Evolutionary conservation across 2,888 invertebrate species (phyloP), one percentile per base, ranked within the genome.

Genomic region (Venusia cambrica): DNA sequence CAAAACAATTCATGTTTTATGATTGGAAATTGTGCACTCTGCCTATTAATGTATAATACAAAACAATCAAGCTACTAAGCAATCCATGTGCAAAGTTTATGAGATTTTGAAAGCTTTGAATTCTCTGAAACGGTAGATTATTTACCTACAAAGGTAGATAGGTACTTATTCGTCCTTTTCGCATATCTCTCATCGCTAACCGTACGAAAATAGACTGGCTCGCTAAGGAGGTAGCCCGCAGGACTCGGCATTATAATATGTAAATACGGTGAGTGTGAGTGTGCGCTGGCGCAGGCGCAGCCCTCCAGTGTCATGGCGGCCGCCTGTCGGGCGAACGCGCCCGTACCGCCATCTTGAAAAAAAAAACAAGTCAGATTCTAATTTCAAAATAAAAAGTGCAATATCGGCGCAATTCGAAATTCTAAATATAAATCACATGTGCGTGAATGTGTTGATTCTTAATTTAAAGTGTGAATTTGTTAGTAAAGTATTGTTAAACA

Each of bases 261-360:
- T 74, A 77, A 75, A 66, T 64, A 45, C 38, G 39, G 47, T 34
- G 40, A 43, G 42, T 40, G 36, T 72, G 72, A 72, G 75, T 69
- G 45, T 48, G 62, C 72, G 76, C 74, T 57, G 38, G 72, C 73
- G 75, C 70, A 45, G 48, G 62, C 72, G 76, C 74, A 58, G 38
- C 26, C 38, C 57, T 29, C 34, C 58, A 85, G 84, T 84, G 75
- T 73, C 71, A 84, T 83, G 84, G 81, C 83, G 77, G 57, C 66
- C 65, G 73, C 55, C 63, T 48, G 64, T 41, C 61, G 53, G 62
- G 62, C 77, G 72, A 45, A 64, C 75, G 83, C 72, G 76, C 75
- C 64, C 55, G 58, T 54, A 61, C 64, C 64, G 57, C 60, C 61
- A 49, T 61, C 31, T 51, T 57, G 38, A 56, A 50, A 45, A 44